phyloP scores from a whole-genome alignment of 2,797 vertebrate species.

The Argya squamiceps region DNA sequence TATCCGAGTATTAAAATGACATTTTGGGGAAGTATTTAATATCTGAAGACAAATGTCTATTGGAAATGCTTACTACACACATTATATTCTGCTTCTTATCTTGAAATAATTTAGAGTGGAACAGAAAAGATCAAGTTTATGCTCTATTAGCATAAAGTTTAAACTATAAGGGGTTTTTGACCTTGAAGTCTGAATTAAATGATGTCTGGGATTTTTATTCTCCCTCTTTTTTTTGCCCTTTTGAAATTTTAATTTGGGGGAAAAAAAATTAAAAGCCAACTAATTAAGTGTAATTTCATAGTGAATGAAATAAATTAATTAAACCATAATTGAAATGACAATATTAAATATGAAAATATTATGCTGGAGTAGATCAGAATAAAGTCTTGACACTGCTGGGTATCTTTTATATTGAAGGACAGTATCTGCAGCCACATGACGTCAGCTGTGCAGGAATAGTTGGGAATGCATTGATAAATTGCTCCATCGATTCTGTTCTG shows the following conservation, averaged over 20 bases:
- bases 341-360: slow-evolving; percentile 77
- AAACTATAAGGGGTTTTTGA: slow-evolving; percentile 58
- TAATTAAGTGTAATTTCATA: slow-evolving; percentile 71
- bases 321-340: slow-evolving; percentile 78
- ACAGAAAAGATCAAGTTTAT: slow-evolving; percentile 51
- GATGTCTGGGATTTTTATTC: slow-evolving; percentile 56
- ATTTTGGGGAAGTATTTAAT: slow-evolving; percentile 68
- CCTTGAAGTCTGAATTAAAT: slow-evolving; percentile 69
- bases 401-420: slow-evolving; percentile 79
- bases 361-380: slow-evolving; percentile 77
- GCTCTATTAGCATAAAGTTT: slow-evolving; percentile 63
- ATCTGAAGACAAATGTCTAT: slow-evolving; percentile 55
- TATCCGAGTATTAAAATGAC: slow-evolving; percentile 58
- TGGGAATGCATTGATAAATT: slow-evolving; percentile 91
- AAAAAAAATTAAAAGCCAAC: slow-evolving; percentile 57
- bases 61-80: slow-evolving; percentile 64
- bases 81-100: slow-evolving; percentile 51
- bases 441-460: slow-evolving; percentile 80
- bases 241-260: slow-evolving; percentile 66
- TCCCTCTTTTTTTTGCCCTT: slow-evolving; percentile 32
- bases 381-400: slow-evolving; percentile 72
- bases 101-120: slow-evolving; percentile 51
- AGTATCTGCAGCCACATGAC: slow-evolving; percentile 82
- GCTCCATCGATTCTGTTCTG: slow-evolving; percentile 89
- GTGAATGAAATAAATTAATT: slow-evolving; percentile 79